Percentiles rank a stretch among this genome's conserved stretches.
These are phyloP conservation scores for Ectobius pallidus DNA, from an alignment of 2,888 invertebrate genomes.

Conservation along the genomic window DNA sequence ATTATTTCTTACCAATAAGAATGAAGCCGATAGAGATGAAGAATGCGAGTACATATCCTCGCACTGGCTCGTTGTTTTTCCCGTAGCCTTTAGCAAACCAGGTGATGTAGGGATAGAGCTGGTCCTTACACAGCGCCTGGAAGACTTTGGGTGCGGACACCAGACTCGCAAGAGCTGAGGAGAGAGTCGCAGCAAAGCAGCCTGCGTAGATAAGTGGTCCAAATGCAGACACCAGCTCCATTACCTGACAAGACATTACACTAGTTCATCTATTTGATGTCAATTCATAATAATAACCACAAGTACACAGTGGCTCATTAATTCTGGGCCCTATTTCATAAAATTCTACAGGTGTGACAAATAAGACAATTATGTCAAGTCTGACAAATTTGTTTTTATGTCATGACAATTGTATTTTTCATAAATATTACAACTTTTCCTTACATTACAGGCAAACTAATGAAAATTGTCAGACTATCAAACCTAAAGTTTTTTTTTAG, in stretches of 20 bases:
- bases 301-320: no score
- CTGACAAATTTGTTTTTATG: no score
- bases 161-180: constrained; percentile 93
- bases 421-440: no score
- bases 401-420: no score
- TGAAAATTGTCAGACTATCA: no score
- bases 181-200: constrained; percentile 95
- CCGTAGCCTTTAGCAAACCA: constrained; percentile 91
- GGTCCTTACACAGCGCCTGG: constrained; percentile 93
- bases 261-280: no score
- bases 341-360: no score
- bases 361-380: no score
- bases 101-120: constrained; percentile 87
- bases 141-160: constrained; percentile 96
- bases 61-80: constrained; percentile 79
- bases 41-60: constrained; percentile 93
- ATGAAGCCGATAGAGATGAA: constrained; percentile 85
- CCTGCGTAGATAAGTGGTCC: constrained; percentile 96
- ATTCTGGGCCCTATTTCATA: no score
- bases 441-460: no score
- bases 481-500: no score
- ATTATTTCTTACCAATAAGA: constrained; percentile 82
- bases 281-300: no score
- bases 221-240: constrained; percentile 80
- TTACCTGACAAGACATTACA: constrained; percentile 69